Percentiles rank a stretch among this genome's conserved stretches.
phyloP scores from a whole-genome alignment of 2,888 invertebrate species.

The Eristalis intricaria region DNA sequence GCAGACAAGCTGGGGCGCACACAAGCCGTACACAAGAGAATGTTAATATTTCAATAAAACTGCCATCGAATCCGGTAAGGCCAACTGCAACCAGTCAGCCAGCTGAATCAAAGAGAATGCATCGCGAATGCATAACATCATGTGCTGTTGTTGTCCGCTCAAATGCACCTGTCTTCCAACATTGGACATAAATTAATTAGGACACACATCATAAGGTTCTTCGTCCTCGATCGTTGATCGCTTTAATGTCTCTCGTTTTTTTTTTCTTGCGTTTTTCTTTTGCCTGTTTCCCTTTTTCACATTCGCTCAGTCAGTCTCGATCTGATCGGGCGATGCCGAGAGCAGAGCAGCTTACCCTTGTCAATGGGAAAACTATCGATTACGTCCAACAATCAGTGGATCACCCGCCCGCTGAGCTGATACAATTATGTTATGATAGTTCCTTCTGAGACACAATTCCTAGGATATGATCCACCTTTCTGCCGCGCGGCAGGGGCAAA shows the following conservation, averaged over 20 bases:
- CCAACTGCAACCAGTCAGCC: constrained; percentile 50
- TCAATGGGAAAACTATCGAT: constrained; percentile 67
- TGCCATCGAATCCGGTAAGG: constrained; percentile 25
- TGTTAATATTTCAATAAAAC: constrained; percentile 70
- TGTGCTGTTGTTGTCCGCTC: constrained; percentile 46
- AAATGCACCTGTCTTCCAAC: constrained; percentile 68
- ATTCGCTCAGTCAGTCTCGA: constrained; percentile 16
- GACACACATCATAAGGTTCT: constrained; percentile 72
- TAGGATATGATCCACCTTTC: constrained; percentile 49
- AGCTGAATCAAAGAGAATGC: constrained; percentile 62
- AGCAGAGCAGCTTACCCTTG: constrained; percentile 39
- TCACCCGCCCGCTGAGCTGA: constrained; percentile 66
- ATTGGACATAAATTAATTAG: constrained; percentile 72
- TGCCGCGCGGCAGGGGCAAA: constrained; percentile 25
- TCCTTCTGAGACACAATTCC: constrained; percentile 26
- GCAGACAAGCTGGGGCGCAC: constrained; percentile 20
- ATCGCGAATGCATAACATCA: constrained; percentile 66
- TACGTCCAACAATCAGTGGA: constrained; percentile 28
- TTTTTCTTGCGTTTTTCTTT: not conserved
- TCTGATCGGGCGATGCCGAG: constrained; percentile 4
- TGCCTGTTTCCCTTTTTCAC: not conserved
- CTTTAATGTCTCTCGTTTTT: not conserved
- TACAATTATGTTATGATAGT: constrained; percentile 70
- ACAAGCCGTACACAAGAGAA: constrained; percentile 38
- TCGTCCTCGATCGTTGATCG: constrained; percentile 45